Evolutionary conservation across 2,888 invertebrate genomes (phyloP), one percentile per base, ranked within the genome.

Genomic region (Spatulosminthurus flaviceps): DNA sequence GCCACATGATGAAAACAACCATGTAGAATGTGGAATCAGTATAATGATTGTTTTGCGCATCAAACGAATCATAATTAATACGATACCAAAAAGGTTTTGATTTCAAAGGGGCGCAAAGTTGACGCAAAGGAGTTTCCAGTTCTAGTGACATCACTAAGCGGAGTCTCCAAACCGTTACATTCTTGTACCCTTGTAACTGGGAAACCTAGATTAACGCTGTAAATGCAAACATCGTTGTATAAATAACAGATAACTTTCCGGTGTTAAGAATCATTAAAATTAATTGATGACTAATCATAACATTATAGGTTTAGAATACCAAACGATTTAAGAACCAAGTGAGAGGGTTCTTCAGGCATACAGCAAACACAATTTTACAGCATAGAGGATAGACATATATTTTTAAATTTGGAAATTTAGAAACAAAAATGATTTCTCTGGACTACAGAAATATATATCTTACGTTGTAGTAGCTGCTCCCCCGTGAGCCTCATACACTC

Each of bases 401-500:
- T 29, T 22, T 28, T 28, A 29, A n/a, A 69, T 29, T 7, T 34
- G 51, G 5, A 2, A 51, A n/a, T 21, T 5, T 26, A 19, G 4
- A 60, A 74, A 74, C 34, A 16, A 7, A 1, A 43, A 34, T 41
- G 29, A 7, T 42, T 43, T 22, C 67, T 9, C 13, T 34, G 34
- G 16, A n/a, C n/a, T 34, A 42, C n/a, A 26, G 51, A 19, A 26
- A 28, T 24, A n/a, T 60, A n/a, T 28, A 24, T 51, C 77, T 80
- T 71, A 85, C 85, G 61, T 80, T 1, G 83, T 78, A 1, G 71
- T 60, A 1, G 81, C 82, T 64, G 79, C 28, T 69, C 84, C 84
- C 0, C 84, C 84, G n/a, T 81, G 69, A 11, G 80, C 43, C 42
- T 84, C 84, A 72, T 83, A 84, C 22, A 82, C 41, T 0, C 84